Evolutionary conservation across 2,113 vertebrate genomes (phyloP).

Genomic region (Hippopotamus amphibius): DNA sequence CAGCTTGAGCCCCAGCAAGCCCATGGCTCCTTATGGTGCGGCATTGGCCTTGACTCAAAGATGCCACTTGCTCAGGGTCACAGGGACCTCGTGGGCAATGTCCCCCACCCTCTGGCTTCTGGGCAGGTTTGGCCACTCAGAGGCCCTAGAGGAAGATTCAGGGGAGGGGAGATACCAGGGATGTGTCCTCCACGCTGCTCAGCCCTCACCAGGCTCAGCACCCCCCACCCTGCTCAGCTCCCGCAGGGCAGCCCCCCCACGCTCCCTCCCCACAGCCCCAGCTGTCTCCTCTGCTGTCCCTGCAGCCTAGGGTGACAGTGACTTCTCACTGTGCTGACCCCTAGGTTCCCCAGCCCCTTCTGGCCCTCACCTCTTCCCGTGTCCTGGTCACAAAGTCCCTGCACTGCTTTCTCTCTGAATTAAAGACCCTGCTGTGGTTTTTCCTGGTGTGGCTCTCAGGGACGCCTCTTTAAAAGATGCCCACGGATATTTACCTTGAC

Average conservation of each 20-base stretch:
- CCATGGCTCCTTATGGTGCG: fast-evolving
- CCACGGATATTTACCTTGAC: too few relatives aligned
- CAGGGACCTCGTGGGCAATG: background rate
- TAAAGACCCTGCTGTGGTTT: background rate
- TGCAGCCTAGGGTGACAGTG: background rate
- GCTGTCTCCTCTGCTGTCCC: background rate
- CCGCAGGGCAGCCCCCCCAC: fast-evolving
- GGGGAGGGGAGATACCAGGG: too few relatives aligned
- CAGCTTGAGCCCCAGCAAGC: background rate
- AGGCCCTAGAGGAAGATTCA: background rate
- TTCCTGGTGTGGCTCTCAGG: too few relatives aligned
- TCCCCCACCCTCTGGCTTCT: background rate
- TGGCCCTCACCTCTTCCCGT: background rate
- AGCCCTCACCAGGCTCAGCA: background rate
- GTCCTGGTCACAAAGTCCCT: background rate
- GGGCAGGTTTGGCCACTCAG: background rate
- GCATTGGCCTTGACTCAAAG: too few relatives aligned
- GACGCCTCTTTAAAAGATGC: background rate
- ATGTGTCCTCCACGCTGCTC: background rate
- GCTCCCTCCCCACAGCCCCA: background rate
- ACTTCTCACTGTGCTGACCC: background rate
- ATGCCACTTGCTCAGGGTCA: background rate
- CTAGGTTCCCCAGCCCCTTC: too few relatives aligned
- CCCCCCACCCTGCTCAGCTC: fast-evolving
- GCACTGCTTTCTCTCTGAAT: background rate